A percentile compares a stretch with the other conserved stretches of the same genome.
These are phyloP conservation scores for Dipodomys ordii DNA, from an alignment of 2,113 vertebrate species.

Conservation along the genomic window DNA sequence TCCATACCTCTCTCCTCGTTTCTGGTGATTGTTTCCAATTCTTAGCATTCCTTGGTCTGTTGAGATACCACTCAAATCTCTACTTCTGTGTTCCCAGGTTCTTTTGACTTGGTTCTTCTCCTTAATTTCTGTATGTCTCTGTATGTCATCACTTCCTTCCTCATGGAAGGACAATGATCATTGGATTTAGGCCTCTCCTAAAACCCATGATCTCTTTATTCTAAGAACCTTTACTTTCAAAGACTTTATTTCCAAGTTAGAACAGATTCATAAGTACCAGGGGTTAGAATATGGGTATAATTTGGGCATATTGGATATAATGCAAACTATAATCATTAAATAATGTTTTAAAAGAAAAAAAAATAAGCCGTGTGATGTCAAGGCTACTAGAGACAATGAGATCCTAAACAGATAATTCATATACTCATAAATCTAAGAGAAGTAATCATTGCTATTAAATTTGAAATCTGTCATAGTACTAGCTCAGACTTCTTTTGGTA, in stretches of 20 bases:
- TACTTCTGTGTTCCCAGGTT: neutral
- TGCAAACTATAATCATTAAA: neutral
- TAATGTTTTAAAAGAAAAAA: neutral
- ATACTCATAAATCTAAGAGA: neutral
- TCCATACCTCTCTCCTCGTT: neutral
- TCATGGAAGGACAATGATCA: neutral
- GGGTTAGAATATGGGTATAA: neutral
- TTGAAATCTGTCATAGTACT: neutral
- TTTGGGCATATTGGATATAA: neutral
- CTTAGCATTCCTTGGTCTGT: neutral
- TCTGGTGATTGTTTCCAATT: neutral
- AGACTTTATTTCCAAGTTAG: slow-evolving; percentile 2
- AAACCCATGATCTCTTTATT: neutral
- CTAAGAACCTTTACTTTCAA: neutral
- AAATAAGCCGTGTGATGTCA: neutral
- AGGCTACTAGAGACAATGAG: neutral
- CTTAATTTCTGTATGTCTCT: neutral
- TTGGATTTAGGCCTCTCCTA: neutral
- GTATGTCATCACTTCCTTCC: neutral
- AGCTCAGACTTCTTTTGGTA: neutral
- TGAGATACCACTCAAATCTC: neutral
- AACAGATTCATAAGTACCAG: neutral
- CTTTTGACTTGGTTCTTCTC: neutral
- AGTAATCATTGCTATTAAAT: neutral
- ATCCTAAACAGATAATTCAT: neutral